Percentiles rank a stretch among this genome's conserved stretches.
phyloP scores from a whole-genome alignment of 2,888 invertebrate species.

The Anthophora plumipes region DNA sequence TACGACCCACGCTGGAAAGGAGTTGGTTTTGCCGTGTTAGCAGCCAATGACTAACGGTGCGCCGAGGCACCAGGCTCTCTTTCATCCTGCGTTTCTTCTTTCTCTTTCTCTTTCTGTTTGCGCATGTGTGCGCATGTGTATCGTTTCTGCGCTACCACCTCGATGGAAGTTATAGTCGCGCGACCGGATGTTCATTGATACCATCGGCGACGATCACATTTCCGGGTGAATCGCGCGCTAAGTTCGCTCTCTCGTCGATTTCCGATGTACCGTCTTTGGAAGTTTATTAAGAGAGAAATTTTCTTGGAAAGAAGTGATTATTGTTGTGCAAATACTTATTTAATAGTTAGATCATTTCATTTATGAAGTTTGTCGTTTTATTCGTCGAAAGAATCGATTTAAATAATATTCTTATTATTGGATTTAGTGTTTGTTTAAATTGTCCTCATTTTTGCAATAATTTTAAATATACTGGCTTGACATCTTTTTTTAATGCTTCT shows the following conservation, averaged over 20 bases:
- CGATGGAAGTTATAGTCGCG: conserved; percentile 18
- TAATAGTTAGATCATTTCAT: no score
- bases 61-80: conserved; percentile 36
- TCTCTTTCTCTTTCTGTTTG: conserved; percentile 22
- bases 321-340: no score
- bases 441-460: no score
- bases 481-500: no score
- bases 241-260: not conserved
- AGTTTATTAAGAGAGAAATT: no score
- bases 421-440: no score
- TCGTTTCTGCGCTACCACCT: conserved; percentile 12
- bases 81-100: conserved; percentile 51
- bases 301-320: no score
- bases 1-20: conserved; percentile 73
- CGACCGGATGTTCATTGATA: conserved; percentile 32
- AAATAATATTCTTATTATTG: no score
- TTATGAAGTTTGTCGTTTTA: no score
- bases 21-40: conserved; percentile 69
- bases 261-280: no score
- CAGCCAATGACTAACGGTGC: conserved; percentile 72
- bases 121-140: no score
- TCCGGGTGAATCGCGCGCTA: conserved; percentile 29
- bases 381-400: not conserved
- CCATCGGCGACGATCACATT: conserved; percentile 21
- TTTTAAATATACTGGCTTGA: no score